Base-by-base conservation (phyloP, 2,888 invertebrate genomes). In the Hyalella azteca region DNA sequence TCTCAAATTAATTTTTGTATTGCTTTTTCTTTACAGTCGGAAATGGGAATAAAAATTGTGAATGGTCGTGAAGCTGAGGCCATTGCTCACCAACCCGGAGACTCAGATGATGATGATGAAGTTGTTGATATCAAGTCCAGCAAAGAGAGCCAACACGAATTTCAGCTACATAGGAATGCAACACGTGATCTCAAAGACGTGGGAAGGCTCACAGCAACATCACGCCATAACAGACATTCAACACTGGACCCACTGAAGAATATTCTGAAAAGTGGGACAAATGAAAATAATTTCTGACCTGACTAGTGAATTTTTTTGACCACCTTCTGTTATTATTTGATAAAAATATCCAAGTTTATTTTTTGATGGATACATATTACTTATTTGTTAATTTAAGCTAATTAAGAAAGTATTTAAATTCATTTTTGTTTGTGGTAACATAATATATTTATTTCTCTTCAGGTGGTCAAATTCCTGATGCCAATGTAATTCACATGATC, bases 401-500 rank as follows among this genome's bases (percentile, higher is more conserved):
- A n/a, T n/a, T n/a, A n/a, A n/a, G n/a, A n/a, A n/a, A n/a, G 54
- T 22, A 26, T 54, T 26, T 7, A 7, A 26, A 1, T 54, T n/a
- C 5, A 54, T 26, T 22, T 26, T 54, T 1, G 11, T 4, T 26
- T 54, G 1, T 11, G 11, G 29, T 26, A 9, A 54, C 19, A 26
- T 26, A 26, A 0, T 54, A 13, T 11, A 22, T 66, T 7, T 7
- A 36, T 66, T 9, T 36, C 3, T 66, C 7, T 39, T 22, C 73
- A 83, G 83, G 83, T 79, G 83, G 83, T 3, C 81, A 81, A 59
- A 83, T 83, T 50, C 98, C 98, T 13, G 98, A 98, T 90, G 98
- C 98, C 13, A 96, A 96, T 78, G 94, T 97, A 91, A 98, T 99
- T 88, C 98, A 98, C 90, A 96, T 96, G 85, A 97, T 97, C 15